These are phyloP conservation scores for Ancistrus triradiatus DNA, from an alignment of 2,113 vertebrate genomes.

Conservation along the genomic window DNA sequence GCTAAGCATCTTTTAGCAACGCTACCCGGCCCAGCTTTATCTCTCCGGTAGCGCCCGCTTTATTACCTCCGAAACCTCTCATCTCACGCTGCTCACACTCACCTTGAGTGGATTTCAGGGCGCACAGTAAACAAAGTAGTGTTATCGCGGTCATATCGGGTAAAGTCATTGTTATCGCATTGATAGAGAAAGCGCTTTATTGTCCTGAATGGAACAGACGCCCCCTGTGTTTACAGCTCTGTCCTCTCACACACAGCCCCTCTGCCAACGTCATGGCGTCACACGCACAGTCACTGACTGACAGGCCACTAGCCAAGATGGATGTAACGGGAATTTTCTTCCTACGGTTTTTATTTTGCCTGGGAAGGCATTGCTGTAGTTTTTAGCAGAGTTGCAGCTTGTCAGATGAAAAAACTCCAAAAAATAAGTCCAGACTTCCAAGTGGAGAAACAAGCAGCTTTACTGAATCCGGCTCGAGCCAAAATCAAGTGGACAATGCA, in stretches of 20 bases:
- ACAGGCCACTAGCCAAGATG: neutral
- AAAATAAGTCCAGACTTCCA: too few species aligned
- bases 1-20: slow-evolving; percentile 42
- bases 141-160: slow-evolving; percentile 59
- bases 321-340: too few species aligned
- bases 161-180: slow-evolving; percentile 69
- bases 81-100: slow-evolving; percentile 47
- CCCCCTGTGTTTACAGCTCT: slow-evolving; percentile 71
- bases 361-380: too few species aligned
- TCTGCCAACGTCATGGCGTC: slow-evolving; percentile 62
- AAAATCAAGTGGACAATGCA: too few species aligned
- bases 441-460: too few species aligned
- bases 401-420: too few species aligned
- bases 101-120: slow-evolving; percentile 61
- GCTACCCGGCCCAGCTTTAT: slow-evolving; percentile 44
- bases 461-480: too few species aligned
- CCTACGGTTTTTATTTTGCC: too few species aligned
- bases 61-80: neutral
- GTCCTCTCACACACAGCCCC: slow-evolving; percentile 25
- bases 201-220: slow-evolving; percentile 72
- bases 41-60: neutral
- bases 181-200: slow-evolving; percentile 68
- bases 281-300: slow-evolving; percentile 44
- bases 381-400: too few species aligned
- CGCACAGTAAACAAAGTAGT: slow-evolving; percentile 56